These are phyloP conservation scores for Drymonia ruficornis DNA, from an alignment of 2,888 invertebrate genomes.

Conservation along the genomic window DNA sequence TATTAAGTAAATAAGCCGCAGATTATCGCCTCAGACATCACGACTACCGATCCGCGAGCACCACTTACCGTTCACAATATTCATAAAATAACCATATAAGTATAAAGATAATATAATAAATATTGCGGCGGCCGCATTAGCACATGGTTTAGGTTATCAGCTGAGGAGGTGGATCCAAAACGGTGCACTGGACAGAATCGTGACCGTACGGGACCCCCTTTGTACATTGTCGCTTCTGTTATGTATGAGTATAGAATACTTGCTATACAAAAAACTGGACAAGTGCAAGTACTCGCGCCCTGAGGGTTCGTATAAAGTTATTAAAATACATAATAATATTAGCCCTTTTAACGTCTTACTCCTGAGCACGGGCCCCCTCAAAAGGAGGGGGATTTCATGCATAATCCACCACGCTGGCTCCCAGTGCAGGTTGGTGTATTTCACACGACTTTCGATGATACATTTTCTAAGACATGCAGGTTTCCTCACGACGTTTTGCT, in stretches of 20 bases:
- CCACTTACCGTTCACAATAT: slow-evolving; percentile 24
- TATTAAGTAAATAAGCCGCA: slow-evolving; percentile 3
- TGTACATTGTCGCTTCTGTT: slow-evolving; percentile 37
- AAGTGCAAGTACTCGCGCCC: too few relatives aligned
- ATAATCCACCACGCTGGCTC: too few relatives aligned
- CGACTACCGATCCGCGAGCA: slow-evolving; percentile 14
- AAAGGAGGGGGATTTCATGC: too few relatives aligned
- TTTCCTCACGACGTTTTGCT: too few relatives aligned
- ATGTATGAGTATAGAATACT: not conserved
- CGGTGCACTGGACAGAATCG: slow-evolving; percentile 65
- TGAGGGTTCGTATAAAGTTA: too few relatives aligned
- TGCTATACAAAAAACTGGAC: too few relatives aligned
- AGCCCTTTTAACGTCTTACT: too few relatives aligned
- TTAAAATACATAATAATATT: too few relatives aligned
- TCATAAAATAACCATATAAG: slow-evolving; percentile 37
- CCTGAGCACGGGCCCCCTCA: too few relatives aligned
- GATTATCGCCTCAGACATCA: slow-evolving; percentile 21
- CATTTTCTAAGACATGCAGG: too few relatives aligned
- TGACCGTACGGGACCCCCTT: slow-evolving; percentile 58
- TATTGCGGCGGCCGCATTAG: slow-evolving; percentile 52
- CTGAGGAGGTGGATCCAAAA: slow-evolving; percentile 60
- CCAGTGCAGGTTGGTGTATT: too few relatives aligned
- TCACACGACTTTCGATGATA: too few relatives aligned
- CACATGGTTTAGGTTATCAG: slow-evolving; percentile 71
- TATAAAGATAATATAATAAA: slow-evolving; percentile 37